Conservation (phyloP, 2,888 invertebrate species). For the Oegoconia quadripuncta region DNA sequence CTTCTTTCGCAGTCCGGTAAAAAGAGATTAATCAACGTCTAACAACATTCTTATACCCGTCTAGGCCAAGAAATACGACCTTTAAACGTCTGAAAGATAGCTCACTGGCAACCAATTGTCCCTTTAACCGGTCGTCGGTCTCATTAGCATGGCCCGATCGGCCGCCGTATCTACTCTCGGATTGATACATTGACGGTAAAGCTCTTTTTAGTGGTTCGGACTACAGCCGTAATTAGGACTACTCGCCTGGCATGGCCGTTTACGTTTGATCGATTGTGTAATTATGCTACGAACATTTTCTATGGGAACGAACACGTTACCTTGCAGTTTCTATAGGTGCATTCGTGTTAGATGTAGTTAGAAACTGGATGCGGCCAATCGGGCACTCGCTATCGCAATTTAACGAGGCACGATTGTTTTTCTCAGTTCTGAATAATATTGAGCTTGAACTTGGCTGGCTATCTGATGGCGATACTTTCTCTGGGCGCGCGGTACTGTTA, state of each 20-base stretch:
- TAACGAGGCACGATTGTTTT: constrained; percentile 78
- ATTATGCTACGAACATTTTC: constrained; percentile 13
- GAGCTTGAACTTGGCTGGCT: constrained; percentile 48
- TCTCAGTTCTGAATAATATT: constrained; percentile 77
- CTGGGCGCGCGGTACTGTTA: constrained; percentile 63
- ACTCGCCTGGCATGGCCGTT: constrained; percentile 35
- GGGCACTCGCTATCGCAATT: constrained; percentile 65
- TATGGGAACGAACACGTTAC: constrained; percentile 12
- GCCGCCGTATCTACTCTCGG: constrained; percentile 51
- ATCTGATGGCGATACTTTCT: constrained; percentile 76
- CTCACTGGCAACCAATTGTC: constrained; percentile 62
- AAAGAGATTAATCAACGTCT: constrained; percentile 54
- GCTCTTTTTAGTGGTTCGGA: constrained; percentile 50
- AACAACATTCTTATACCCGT: constrained; percentile 46
- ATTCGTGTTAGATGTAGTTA: constrained; percentile 35
- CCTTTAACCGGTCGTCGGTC: constrained; percentile 59
- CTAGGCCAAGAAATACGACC: constrained; percentile 53
- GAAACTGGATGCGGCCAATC: constrained; percentile 59
- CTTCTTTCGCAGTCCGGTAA: no score
- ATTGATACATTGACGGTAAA: constrained; percentile 70
- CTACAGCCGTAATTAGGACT: constrained; percentile 53
- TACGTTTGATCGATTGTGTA: constrained; percentile 39
- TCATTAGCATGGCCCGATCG: constrained; percentile 67
- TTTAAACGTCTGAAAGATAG: constrained; percentile 62
- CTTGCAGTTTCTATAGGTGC: constrained; percentile 3